Percentiles rank a stretch among this genome's conserved stretches.
Conservation (phyloP, 2,888 invertebrate genomes). For the Lithophane leautieri region DNA sequence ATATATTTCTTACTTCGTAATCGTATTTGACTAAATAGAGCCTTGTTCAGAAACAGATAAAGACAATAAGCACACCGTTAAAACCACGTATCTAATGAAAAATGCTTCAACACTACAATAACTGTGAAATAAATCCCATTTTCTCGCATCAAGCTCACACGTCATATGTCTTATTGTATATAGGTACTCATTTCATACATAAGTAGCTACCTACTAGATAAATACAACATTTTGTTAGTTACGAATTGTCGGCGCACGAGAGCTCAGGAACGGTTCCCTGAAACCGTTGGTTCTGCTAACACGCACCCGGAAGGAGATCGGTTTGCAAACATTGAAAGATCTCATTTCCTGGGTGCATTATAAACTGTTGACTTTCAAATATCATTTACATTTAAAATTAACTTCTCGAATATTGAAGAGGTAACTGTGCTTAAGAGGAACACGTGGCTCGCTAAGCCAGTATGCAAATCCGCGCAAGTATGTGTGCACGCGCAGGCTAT, state of each 20-base stretch:
- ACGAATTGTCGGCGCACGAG: constrained; percentile 60
- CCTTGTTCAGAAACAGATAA: neutral
- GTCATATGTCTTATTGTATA: neutral
- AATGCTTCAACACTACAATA: neutral
- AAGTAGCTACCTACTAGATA: constrained; percentile 26
- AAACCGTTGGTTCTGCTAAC: constrained; percentile 60
- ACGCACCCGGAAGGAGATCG: constrained; percentile 68
- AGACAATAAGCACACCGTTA: neutral
- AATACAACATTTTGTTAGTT: constrained; percentile 44
- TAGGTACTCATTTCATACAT: constrained; percentile 1
- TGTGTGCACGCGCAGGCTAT: constrained; percentile 75
- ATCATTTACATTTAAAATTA: constrained; percentile 87
- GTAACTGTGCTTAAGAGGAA: constrained; percentile 85
- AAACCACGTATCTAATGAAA: neutral
- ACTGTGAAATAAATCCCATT: neutral
- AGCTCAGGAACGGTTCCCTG: constrained; percentile 48
- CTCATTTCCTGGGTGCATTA: constrained; percentile 74
- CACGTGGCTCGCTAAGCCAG: constrained; percentile 86
- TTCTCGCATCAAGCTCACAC: neutral
- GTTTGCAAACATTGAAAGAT: constrained; percentile 73
- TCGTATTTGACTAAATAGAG: neutral
- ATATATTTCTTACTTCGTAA: neutral
- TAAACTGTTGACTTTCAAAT: constrained; percentile 85
- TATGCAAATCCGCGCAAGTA: constrained; percentile 85
- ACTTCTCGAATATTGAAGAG: constrained; percentile 87